Base-by-base conservation (phyloP, 37 sponge, comb jelly and placozoan genomes). In the Halisarca cf. caerulea region DNA sequence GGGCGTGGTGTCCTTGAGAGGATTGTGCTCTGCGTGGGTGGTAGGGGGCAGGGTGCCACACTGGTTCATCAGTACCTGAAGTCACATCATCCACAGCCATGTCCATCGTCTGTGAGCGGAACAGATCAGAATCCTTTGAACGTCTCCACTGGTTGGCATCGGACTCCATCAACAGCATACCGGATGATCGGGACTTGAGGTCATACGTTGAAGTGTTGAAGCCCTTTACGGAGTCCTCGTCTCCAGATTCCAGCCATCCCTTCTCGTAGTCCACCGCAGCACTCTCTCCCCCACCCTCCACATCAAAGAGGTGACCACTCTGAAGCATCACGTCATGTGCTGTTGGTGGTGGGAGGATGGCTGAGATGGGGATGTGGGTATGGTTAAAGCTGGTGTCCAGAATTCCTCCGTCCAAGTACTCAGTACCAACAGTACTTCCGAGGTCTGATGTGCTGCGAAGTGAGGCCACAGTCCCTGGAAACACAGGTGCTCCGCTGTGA, bases 21-120 rank as follows among this genome's bases (percentile, higher is more conserved):
- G 77, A 74, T 8, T 38, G 77, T 3, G 77, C 0, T 8, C 77
- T 35, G 2, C 36, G 32, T 11, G 41, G 11, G 8, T 41, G 44
- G 45, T 41, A 37, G 24, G 77, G 42, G 7, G 42, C 45, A 24
- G 77, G 77, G 20, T 41, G 77, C 44, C 77, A 74, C 42, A 43
- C 25, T 18, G 77, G 77, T 38, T 74, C 77, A n/a, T 74, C 77
- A 15, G 77, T 17, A 25, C 77, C 77, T 5, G 77, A 41, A 2
- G 77, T 74, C 77, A 74, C 41, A 21, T 74, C 77, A 36, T 74
- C 77, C 77, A 39, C 77, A 40, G 77, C 44, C 6, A 74, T 37
- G 36, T 74, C 77, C 44, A 74, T 74, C 15, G 77, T 74, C 45
- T 74, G 77, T 35, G 77, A 74, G 42, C 77, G 42, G 45, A 74